A percentile compares a stretch with the other conserved stretches of the same genome.
Evolutionary conservation across 2,113 vertebrate genomes (phyloP).

Genomic region (Microtus oregoni): DNA sequence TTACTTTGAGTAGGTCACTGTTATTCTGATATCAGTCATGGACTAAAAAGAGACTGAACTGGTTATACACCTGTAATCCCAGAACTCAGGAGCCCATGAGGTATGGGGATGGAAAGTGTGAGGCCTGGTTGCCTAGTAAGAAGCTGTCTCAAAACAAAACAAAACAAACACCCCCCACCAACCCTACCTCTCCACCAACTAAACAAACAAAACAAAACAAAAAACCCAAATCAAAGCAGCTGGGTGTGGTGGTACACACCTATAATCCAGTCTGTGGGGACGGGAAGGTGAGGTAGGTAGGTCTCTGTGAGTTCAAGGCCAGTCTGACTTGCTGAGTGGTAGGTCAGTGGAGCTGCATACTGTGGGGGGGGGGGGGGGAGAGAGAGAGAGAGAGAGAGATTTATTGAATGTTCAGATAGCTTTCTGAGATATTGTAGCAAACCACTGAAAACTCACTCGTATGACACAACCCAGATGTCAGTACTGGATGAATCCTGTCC

Average conservation of each 20-base stretch:
- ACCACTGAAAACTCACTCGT: not conserved
- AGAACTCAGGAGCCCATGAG: not conserved
- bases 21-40: not conserved
- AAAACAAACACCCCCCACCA: not conserved
- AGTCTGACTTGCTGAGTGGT: not conserved
- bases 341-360: rapidly evolving
- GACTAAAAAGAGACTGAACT: not conserved
- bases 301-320: not conserved
- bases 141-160: not conserved
- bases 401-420: not conserved
- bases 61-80: not conserved
- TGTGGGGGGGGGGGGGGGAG: no score
- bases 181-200: not conserved
- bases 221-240: not conserved
- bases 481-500: not conserved
- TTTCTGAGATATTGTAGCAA: conserved; percentile 5
- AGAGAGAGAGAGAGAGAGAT: not conserved
- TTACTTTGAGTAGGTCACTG: not conserved
- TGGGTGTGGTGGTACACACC: not conserved
- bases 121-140: not conserved
- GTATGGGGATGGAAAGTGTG: no score
- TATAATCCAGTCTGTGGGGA: not conserved
- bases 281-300: not conserved
- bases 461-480: not conserved
- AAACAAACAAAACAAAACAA: not conserved